These are phyloP conservation scores for Agrochola circellaris DNA, from an alignment of 2,888 invertebrate species.

Conservation along the genomic window DNA sequence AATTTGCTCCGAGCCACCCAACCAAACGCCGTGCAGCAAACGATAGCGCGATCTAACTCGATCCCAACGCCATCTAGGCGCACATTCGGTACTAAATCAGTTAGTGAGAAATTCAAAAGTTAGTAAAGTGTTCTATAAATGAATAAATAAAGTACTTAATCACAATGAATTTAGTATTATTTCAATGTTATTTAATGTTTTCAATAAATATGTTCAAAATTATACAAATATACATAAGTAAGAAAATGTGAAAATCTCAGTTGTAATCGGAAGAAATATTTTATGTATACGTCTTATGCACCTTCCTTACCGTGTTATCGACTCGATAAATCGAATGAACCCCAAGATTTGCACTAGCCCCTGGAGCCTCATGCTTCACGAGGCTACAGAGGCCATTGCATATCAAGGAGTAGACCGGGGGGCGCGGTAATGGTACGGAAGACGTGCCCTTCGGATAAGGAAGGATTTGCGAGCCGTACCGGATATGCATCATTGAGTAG, in stretches of 20 bases:
- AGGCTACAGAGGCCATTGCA: too few relatives aligned
- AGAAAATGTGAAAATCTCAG: not conserved
- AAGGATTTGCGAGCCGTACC: too few relatives aligned
- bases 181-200: not conserved
- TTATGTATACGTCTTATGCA: not conserved
- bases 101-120: slow-evolving; percentile 81
- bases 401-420: too few relatives aligned
- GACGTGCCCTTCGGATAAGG: too few relatives aligned
- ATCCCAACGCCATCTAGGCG: slow-evolving; percentile 40
- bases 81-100: slow-evolving; percentile 1
- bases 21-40: slow-evolving; percentile 34
- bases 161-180: not conserved
- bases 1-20: not conserved
- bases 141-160: not conserved
- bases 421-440: too few relatives aligned
- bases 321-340: too few relatives aligned
- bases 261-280: not conserved
- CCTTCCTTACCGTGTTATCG: not conserved
- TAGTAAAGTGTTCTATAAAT: not conserved
- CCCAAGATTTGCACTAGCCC: too few relatives aligned
- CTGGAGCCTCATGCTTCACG: too few relatives aligned
- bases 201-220: not conserved
- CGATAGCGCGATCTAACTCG: slow-evolving; percentile 42
- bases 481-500: too few relatives aligned
- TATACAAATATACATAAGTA: not conserved